phyloP scores from a whole-genome alignment of 2,888 invertebrate species.

The Antheraea assamensis region DNA sequence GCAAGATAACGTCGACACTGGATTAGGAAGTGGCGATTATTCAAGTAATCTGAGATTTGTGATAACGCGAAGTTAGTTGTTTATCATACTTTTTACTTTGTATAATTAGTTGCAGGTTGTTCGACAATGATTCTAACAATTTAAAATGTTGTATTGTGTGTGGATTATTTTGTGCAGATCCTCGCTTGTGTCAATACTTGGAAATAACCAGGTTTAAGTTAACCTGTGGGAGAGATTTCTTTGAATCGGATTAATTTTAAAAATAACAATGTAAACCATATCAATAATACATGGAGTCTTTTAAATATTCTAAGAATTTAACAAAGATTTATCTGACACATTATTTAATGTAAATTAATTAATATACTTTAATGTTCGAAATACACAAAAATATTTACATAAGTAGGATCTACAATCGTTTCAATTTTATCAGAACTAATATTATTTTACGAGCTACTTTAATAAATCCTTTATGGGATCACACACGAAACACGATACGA shows the following conservation, averaged over 20 bases:
- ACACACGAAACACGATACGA: slow-evolving; percentile 4
- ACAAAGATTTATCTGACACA: not conserved
- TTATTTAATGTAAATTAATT: not conserved
- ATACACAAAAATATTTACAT: not conserved
- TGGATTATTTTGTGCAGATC: not conserved
- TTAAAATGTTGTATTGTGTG: not conserved
- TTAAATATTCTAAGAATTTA: not conserved
- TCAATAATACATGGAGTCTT: not conserved
- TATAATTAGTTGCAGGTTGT: not conserved
- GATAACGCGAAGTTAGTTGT: not conserved
- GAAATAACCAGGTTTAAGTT: not conserved
- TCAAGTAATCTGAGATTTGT: not conserved
- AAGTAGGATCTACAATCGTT: not conserved
- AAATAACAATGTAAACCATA: not conserved
- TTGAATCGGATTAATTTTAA: not conserved
- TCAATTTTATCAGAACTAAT: not conserved
- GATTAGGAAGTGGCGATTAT: slow-evolving; percentile 10
- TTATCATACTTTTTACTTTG: not conserved
- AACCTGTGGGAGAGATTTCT: not conserved
- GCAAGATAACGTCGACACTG: slow-evolving; percentile 8
- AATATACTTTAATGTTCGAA: not conserved
- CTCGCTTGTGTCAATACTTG: not conserved
- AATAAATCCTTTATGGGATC: slow-evolving; percentile 8
- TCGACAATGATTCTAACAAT: not conserved
- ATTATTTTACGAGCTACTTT: not conserved